Conservation (phyloP, 2,888 invertebrate genomes). For the Disparrhopalites patrizii region DNA sequence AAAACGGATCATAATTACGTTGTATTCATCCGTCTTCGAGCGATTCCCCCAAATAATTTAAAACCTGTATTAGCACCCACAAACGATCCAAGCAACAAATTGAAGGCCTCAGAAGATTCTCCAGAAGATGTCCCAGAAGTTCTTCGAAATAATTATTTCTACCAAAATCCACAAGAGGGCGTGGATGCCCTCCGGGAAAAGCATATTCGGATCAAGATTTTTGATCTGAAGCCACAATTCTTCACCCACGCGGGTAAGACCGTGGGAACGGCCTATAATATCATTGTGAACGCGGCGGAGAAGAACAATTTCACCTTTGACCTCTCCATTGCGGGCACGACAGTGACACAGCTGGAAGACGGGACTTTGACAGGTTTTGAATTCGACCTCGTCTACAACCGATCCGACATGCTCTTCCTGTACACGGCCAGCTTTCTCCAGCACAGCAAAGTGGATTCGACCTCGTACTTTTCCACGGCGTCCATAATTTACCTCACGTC, state of each 20-base stretch:
- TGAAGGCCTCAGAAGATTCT: no score
- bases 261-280: background rate
- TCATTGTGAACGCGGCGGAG: background rate
- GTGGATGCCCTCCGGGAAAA: background rate
- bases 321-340: background rate
- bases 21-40: no score
- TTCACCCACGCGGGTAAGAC: background rate
- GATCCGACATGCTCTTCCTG: background rate
- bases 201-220: background rate
- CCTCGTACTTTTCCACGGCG: background rate
- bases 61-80: no score
- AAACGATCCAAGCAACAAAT: no score
- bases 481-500: background rate
- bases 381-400: background rate
- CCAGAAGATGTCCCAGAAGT: no score
- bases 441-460: background rate
- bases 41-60: no score
- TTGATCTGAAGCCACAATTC: background rate
- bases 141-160: no score
- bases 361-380: conserved; percentile 6
- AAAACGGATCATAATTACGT: no score
- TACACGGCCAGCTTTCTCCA: conserved; percentile 7
- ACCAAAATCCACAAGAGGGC: no score
- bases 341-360: background rate
- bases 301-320: background rate